Evolutionary conservation across 2,113 vertebrate genomes (phyloP).

Genomic region (human): DNA sequence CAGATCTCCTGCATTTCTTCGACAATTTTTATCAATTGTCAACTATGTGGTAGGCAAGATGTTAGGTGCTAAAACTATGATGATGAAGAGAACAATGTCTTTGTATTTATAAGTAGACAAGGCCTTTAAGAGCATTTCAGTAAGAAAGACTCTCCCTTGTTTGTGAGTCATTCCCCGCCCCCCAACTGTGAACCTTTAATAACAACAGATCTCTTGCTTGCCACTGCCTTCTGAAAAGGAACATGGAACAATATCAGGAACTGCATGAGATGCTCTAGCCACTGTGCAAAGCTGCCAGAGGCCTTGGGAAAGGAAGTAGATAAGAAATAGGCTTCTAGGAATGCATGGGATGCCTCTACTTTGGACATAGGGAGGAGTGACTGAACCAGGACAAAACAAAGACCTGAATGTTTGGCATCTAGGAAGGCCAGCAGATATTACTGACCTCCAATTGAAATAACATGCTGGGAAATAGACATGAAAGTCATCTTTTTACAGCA

Average conservation of each 20-base stretch:
- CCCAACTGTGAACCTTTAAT: neutral
- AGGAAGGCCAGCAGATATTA: neutral
- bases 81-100: neutral
- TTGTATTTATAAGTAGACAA: neutral
- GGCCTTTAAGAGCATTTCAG: neutral
- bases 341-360: neutral
- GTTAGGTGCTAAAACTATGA: neutral
- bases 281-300: neutral
- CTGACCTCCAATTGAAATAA: neutral
- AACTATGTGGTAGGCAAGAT: neutral
- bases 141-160: neutral
- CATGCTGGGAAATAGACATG: neutral
- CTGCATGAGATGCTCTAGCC: neutral
- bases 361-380: neutral
- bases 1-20: neutral
- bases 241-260: slow-evolving; percentile 40
- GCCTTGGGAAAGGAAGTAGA: slow-evolving; percentile 52
- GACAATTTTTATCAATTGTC: neutral
- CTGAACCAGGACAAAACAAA: slow-evolving; percentile 23
- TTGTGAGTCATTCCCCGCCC: neutral
- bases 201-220: neutral
- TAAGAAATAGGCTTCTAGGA: slow-evolving; percentile 41
- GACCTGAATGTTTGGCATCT: neutral
- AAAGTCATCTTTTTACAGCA: neutral
- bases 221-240: neutral